Base-by-base conservation (phyloP, 2,113 vertebrate species). In the Opisthocomus hoazin region DNA sequence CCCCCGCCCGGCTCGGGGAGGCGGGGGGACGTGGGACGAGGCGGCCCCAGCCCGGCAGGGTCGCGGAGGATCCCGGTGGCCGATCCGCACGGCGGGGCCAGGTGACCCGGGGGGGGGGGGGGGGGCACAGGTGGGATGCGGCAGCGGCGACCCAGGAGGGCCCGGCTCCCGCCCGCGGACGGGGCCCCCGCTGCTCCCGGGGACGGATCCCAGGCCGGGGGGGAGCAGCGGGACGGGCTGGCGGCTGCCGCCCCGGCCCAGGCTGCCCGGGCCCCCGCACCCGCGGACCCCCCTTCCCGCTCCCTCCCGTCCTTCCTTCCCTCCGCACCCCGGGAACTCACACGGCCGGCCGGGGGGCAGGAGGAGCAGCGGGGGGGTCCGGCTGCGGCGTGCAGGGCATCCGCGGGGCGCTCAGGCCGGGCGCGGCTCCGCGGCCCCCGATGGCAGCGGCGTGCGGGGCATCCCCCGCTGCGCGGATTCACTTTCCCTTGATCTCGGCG, bases 401-500 rank as follows among this genome's bases (percentile, higher is more conserved):
- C 97, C 95, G 78, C 76, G 34, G 82, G 64, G 66, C 90, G 34
- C 90, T 96, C 90, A 92, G 87, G 82, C 58, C 83, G 89, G 95
- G 89, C 86, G 90, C 88, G 84, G 84, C 82, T 91, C 83, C 77
- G 79, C 78, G 86, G 93, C 89, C 95, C 93, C 73, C 86, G 91
- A 90, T 88, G 95, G 95, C 76, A 90, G 90, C 89, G 79, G 87
- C 92, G 80, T 92, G 87, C 89, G 87, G 92, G 90, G 65, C 94
- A 94, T 95, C 92, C 87, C 96, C 96, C 92, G 90, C 87, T 88
- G 92, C 77, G 77, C 92, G 84, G 96, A 91, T 93, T 93, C 96
- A 93, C 96, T 93, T 97, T 96, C 97, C 98, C 98, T 97, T 97
- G 97, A 97, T 98, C 97, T 97, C 87, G 94, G 84, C 94, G 95